A percentile compares a stretch with the other conserved stretches of the same genome.
Evolutionary conservation across 2,113 vertebrate species (phyloP).

Genomic region (Bostrychus sinensis): DNA sequence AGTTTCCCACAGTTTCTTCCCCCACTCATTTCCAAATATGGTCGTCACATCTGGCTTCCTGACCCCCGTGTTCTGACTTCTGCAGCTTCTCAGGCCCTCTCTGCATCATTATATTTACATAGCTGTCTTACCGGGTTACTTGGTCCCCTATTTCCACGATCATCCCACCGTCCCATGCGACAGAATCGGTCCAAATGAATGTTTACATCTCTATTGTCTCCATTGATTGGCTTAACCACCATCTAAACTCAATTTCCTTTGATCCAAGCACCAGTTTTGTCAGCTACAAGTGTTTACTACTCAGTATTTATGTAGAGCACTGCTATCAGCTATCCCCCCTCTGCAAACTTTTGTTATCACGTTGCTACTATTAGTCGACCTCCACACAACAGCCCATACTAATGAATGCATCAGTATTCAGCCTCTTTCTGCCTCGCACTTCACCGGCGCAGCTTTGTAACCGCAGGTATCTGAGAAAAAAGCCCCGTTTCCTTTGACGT

Average conservation of each 20-base stretch:
- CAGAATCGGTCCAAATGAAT: background rate
- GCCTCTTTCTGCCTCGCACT: background rate
- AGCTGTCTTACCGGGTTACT: background rate
- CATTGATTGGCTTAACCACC: background rate
- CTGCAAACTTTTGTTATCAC: background rate
- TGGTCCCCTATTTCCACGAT: background rate
- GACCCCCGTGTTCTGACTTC: background rate
- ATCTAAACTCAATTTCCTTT: background rate
- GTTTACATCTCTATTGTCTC: background rate
- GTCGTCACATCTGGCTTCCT: background rate
- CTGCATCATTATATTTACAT: background rate
- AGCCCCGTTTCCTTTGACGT: slow-evolving; percentile 19
- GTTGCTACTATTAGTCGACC: background rate
- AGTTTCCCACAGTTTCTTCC: background rate
- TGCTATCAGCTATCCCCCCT: background rate
- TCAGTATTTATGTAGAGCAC: background rate
- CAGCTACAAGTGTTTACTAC: background rate
- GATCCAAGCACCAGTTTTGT: background rate
- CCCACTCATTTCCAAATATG: background rate
- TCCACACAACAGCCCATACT: background rate
- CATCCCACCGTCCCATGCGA: background rate
- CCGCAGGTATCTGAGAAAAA: slow-evolving; percentile 41
- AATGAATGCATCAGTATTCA: slow-evolving; percentile 29
- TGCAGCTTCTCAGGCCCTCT: slow-evolving; percentile 4
- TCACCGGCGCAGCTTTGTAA: slow-evolving; percentile 32